Evolutionary conservation across 92 coral and sea anemone genomes (phyloP).

Genomic region (Isaurus tuberculatus): DNA sequence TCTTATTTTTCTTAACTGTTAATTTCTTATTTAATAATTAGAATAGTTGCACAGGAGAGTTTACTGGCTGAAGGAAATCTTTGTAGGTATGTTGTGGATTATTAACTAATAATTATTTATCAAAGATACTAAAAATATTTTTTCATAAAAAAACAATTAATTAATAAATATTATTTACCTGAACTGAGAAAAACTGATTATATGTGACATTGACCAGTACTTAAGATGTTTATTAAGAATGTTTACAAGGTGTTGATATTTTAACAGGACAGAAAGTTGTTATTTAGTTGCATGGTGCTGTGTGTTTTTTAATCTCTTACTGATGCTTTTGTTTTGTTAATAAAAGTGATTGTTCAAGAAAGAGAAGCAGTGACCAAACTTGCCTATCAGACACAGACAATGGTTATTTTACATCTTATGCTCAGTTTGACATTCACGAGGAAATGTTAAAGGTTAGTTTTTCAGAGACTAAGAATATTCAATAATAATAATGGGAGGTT

Average conservation of each 20-base stretch:
- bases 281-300: neutral
- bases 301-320: neutral
- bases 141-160: neutral
- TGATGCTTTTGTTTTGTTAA: neutral
- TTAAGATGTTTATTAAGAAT: too few species aligned
- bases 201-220: too few species aligned
- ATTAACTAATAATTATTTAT: neutral
- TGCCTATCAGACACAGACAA: conserved; percentile 69
- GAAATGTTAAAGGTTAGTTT: conserved; percentile 91
- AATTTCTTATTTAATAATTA: neutral
- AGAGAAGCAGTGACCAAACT: neutral
- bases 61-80: conserved; percentile 7
- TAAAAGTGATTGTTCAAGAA: conserved; percentile 22
- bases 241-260: neutral
- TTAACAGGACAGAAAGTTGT: neutral
- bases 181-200: neutral
- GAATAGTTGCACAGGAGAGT: conserved; percentile 15
- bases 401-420: conserved; percentile 90
- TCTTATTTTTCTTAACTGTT: too few species aligned
- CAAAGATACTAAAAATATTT: neutral
- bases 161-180: neutral
- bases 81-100: neutral
- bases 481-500: too few species aligned
- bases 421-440: conserved; percentile 94
- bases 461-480: neutral